Base-by-base conservation (phyloP, 2,888 invertebrate species). In the Cerastoderma edule region DNA sequence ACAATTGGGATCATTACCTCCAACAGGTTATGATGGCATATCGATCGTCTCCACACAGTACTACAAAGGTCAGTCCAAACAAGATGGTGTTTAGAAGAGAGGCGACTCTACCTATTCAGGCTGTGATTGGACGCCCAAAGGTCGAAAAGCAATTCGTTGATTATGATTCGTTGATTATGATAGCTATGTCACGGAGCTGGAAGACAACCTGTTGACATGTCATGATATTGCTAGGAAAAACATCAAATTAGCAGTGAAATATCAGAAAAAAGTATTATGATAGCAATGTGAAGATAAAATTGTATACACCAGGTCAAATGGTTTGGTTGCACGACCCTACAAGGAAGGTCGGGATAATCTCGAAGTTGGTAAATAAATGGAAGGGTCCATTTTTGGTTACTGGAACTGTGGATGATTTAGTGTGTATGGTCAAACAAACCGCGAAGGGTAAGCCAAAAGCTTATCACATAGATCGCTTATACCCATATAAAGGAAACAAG, bases 11-110 rank as follows among this genome's bases (percentile, higher is more conserved):
- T 39, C 30, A 16, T 6, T 72, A 72, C 33, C 68, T 80, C 1
- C 80, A 69, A 2, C 74, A 80, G 19, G 63, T 80, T 2, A 65
- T 78, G 69, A 80, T 83, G 75, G 78, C 78, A 16, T 83, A 83
- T 46, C 35, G 75, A 50, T 70, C 80, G 2, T 73, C 72, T 4
- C 46, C 53, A 1, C 78, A 83, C 35, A 27, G 53, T 8, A 69
- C 39, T n/a, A 72, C 75, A n/a, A 64, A 72, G 28, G 53, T 67
- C 27, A 68, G 60, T n/a, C 79, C 74, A 44, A 83, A 83, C 22
- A 80, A 67, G 60, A 70, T 83, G 72, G 39, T 77, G 28, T 53
- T 79, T n/a, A 79, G 77, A 2, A 24, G 66, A 5, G 75, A 79
- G 22, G 39, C 74, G 6, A 50, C 28, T n/a, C 39, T 79, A 10